phyloP scores from a whole-genome alignment of 2,113 vertebrate genomes.

The Trematomus loennbergii region DNA sequence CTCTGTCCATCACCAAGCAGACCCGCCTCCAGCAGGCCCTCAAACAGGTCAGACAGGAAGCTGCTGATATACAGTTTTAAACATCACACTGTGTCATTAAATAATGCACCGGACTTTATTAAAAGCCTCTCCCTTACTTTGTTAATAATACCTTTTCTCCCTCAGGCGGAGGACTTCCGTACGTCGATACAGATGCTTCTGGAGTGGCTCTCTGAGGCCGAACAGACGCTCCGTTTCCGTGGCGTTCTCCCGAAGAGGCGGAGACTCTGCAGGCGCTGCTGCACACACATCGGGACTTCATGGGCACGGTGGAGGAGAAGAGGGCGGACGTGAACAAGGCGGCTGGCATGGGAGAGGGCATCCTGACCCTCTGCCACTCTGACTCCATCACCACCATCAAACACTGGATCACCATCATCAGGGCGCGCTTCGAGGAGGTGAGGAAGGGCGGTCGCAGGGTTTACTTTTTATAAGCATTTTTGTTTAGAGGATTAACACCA shows the following conservation, averaged over 20 bases:
- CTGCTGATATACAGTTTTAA: slow-evolving; percentile 71
- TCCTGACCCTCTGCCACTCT: slow-evolving; percentile 92
- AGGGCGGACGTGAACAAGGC: slow-evolving; percentile 90
- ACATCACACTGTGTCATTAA: not conserved
- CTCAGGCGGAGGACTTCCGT: slow-evolving; percentile 95
- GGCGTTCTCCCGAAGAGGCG: slow-evolving; percentile 93
- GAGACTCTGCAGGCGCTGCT: slow-evolving; percentile 93
- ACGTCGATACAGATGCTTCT: slow-evolving; percentile 91
- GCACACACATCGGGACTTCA: slow-evolving; percentile 93
- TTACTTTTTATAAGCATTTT: not conserved
- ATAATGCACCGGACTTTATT: not conserved
- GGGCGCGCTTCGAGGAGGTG: slow-evolving; percentile 97
- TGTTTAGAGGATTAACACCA: not conserved
- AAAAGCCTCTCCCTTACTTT: not conserved
- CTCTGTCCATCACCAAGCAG: slow-evolving; percentile 95
- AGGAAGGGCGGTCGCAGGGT: not conserved
- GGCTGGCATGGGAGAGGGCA: slow-evolving; percentile 93
- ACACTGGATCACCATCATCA: slow-evolving; percentile 99
- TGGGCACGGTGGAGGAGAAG: slow-evolving; percentile 98
- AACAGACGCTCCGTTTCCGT: slow-evolving; percentile 96
- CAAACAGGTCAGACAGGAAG: slow-evolving; percentile 88
- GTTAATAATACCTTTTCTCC: fast-evolving
- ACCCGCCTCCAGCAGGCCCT: slow-evolving; percentile 94
- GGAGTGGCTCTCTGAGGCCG: slow-evolving; percentile 98
- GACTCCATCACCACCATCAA: slow-evolving; percentile 99